Evolutionary conservation across 2,113 vertebrate species (phyloP), one percentile per base, ranked within the genome.

Genomic region (Thryonomys swinderianus): DNA sequence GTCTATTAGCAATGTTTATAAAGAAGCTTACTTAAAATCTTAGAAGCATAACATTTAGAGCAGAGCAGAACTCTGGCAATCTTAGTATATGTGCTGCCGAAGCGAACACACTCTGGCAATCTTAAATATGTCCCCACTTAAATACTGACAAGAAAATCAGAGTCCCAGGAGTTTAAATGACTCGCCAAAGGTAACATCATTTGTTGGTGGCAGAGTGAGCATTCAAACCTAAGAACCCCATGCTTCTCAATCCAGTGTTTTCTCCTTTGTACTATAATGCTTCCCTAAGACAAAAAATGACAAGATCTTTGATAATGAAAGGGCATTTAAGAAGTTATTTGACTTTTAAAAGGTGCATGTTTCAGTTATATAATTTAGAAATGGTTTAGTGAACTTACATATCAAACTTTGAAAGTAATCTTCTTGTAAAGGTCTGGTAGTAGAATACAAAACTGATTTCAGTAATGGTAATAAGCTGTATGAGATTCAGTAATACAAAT

Each of bases 301-400:
- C 16, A 96, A 64, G 20, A 59, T 59, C 17, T 32, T 48, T 93
- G 86, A n/a, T 94, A 97, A 95, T 7, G 34, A 80, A 97, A 94
- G 34, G 85, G 83, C 3, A 80, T 40, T 88, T 25, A 67, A 89
- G 79, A 94, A 48, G 76, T 55, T 71, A 73, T 83, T 59, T 13
- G 7, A 48, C 79, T 87, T 97, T 88, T 82, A 11, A 85, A 78
- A 30, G 86, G 88, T 83, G 86, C 2, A 23, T 85, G n/a, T 42
- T 51, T 48, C 23, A 81, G 48, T 48, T 88, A 14, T 21, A 9
- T 23, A n/a, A 79, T 62, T 66, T 34, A 62, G 88, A 92, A 64
- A 85, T 20, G 27, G 34, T 34, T 57, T 42, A 93, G 23, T 95
- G 21, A 97, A 90, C 61, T 93, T 87, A 67, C 14, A 78, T 7